Evolutionary conservation across 1,140 invertebrate species (phyloP).

Genomic region (Penaeus japonicus): DNA sequence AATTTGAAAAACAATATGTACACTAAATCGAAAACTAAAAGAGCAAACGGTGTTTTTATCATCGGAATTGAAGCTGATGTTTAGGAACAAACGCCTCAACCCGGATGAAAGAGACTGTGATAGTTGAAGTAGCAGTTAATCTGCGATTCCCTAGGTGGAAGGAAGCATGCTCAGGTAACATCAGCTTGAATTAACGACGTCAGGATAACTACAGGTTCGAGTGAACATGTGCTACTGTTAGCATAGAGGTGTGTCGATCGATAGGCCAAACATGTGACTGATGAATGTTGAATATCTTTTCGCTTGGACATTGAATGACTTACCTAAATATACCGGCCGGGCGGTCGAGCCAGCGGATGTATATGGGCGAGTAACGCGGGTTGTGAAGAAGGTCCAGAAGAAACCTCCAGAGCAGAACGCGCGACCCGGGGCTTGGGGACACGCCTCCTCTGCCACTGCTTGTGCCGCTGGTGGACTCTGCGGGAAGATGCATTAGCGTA

Average conservation of each 20-base stretch:
- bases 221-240: neutral
- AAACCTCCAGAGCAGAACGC: slow-evolving; percentile 56
- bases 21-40: too few species aligned
- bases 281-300: too few species aligned
- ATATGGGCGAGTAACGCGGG: slow-evolving; percentile 54
- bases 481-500: neutral
- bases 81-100: too few species aligned
- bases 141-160: neutral
- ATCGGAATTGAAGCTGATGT: too few species aligned
- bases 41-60: too few species aligned
- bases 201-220: neutral
- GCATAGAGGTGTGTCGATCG: neutral
- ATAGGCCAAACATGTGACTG: too few species aligned
- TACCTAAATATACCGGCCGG: slow-evolving; percentile 54
- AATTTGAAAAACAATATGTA: too few species aligned
- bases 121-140: neutral
- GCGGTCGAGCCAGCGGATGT: slow-evolving; percentile 58
- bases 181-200: neutral
- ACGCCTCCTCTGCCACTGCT: neutral
- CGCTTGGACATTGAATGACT: neutral
- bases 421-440: slow-evolving; percentile 20
- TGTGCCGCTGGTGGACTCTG: neutral
- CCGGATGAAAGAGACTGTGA: neutral
- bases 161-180: neutral
- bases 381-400: slow-evolving; percentile 55